Conservation (phyloP, 2,113 vertebrate species). For the Peromyscus leucopus region DNA sequence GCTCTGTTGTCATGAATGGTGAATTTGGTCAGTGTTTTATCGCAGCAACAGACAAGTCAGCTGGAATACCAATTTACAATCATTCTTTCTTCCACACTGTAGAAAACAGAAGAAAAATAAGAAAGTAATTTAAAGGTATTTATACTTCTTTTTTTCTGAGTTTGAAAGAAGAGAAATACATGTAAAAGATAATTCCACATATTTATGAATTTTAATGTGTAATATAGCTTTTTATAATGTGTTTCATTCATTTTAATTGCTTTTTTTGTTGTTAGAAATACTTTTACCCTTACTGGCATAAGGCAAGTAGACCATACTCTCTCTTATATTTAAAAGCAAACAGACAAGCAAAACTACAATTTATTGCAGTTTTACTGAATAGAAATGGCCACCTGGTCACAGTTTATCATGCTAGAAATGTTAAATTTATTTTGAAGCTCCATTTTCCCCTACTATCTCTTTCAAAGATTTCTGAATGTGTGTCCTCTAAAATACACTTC, state of each 20-base stretch:
- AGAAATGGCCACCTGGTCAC: not conserved
- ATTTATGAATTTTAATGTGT: conserved; percentile 24
- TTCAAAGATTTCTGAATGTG: conserved; percentile 23
- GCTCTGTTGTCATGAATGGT: not conserved
- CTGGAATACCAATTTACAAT: not conserved
- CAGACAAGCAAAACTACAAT: not conserved
- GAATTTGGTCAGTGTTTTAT: not conserved
- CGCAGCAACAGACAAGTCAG: not conserved
- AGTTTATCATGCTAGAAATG: not conserved
- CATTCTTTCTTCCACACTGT: not conserved
- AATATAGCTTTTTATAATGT: not conserved
- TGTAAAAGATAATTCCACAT: not conserved
- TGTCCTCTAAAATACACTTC: not conserved
- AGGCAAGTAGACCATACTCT: not conserved
- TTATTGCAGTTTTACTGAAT: not conserved
- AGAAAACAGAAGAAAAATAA: not conserved
- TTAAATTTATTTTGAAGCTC: not conserved
- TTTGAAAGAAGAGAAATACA: not conserved
- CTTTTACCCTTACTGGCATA: not conserved
- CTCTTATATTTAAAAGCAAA: not conserved
- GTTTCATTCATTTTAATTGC: conserved; percentile 4
- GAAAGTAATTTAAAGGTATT: not conserved
- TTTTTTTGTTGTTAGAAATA: not conserved
- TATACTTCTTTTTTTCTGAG: conserved; percentile 8
- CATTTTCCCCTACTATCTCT: not conserved